Evolutionary conservation across 2,797 vertebrate species (phyloP).

Genomic region (Anabacerthia variegaticeps): DNA sequence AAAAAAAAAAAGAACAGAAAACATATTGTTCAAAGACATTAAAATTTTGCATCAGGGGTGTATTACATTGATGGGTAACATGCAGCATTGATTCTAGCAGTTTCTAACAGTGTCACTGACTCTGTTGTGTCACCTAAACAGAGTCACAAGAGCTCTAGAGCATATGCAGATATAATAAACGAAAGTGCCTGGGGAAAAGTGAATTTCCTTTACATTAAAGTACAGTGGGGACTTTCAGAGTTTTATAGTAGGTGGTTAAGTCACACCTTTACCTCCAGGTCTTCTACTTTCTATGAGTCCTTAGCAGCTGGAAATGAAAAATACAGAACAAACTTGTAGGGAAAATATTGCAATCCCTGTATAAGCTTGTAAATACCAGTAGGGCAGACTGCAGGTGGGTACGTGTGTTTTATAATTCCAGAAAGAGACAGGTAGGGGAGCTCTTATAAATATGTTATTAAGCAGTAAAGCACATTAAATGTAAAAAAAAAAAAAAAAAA

Average conservation of each 20-base stretch:
- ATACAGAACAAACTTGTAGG: conserved; percentile 39
- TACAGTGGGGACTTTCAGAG: conserved; percentile 34
- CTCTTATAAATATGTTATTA: conserved; percentile 66
- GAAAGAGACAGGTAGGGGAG: conserved; percentile 66
- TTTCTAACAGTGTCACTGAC: neutral
- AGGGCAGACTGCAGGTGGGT: conserved; percentile 54
- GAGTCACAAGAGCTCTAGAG: neutral
- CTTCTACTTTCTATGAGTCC: conserved; percentile 20
- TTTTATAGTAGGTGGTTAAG: conserved; percentile 33
- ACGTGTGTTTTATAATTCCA: conserved; percentile 50
- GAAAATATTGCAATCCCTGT: conserved; percentile 44
- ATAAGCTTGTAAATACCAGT: conserved; percentile 55
- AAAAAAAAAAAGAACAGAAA: neutral
- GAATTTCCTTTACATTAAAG: conserved; percentile 47
- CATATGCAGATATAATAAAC: conserved; percentile 35
- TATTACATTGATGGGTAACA: neutral
- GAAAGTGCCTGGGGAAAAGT: neutral
- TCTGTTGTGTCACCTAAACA: neutral
- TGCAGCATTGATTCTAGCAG: neutral
- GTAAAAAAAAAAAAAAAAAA: neutral
- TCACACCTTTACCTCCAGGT: conserved; percentile 49
- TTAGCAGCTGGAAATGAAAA: conserved; percentile 68
- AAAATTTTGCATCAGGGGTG: neutral
- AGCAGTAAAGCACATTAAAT: conserved; percentile 36
- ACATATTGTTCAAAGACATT: neutral